Conservation (phyloP, 2,888 invertebrate genomes). For the Synergus laeviventris region DNA sequence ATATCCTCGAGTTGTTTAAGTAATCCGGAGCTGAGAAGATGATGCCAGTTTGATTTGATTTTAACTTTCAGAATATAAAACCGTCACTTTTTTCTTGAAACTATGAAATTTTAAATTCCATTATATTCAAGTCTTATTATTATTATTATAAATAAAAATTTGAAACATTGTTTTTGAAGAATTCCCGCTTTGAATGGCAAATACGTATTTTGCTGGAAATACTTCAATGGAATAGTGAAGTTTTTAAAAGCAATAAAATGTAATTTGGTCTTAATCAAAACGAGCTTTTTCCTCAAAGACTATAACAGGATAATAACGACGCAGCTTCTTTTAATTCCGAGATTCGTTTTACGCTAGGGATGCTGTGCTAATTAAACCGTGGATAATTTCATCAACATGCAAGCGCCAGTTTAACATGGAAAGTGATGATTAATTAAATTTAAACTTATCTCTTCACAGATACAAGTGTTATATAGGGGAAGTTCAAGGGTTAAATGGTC, state of each 20-base stretch:
- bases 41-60: not conserved
- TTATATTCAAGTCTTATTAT: too few species aligned
- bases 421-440: slow-evolving; percentile 38
- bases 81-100: not conserved
- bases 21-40: not conserved
- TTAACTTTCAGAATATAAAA: not conserved
- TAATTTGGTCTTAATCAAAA: not conserved
- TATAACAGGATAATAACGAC: not conserved
- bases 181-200: too few species aligned
- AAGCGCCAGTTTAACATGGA: slow-evolving; percentile 14
- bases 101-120: not conserved
- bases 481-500: slow-evolving; percentile 39
- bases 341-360: slow-evolving; percentile 2
- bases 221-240: too few species aligned
- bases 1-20: not conserved
- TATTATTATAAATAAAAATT: not conserved
- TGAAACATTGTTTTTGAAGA: too few species aligned
- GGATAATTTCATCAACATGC: slow-evolving; percentile 5
- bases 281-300: not conserved
- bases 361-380: slow-evolving; percentile 28
- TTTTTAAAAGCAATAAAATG: not conserved
- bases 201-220: too few species aligned
- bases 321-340: slow-evolving; percentile 5
- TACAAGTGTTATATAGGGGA: slow-evolving; percentile 37
- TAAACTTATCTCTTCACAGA: slow-evolving; percentile 22